Conservation (phyloP, 2,113 vertebrate genomes). For the Apaloderma vittatum region DNA sequence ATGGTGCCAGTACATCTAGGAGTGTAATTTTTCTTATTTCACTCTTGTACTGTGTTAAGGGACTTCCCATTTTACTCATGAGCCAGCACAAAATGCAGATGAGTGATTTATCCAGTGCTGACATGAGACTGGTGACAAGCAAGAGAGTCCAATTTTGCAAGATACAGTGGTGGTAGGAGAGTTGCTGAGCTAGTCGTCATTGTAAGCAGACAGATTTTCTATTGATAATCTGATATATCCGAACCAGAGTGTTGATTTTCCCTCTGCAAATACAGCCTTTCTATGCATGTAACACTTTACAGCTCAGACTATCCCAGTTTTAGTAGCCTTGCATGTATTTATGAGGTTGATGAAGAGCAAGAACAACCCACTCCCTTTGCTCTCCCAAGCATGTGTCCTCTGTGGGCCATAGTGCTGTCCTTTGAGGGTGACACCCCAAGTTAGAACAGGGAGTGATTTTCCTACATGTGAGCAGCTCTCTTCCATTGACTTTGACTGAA, state of each 20-base stretch:
- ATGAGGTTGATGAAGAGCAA: background rate
- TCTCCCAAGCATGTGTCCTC: fast-evolving
- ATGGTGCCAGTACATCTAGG: background rate
- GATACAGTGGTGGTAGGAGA: background rate
- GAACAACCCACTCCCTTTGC: fast-evolving
- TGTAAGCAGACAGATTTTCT: background rate
- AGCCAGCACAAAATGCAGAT: fast-evolving
- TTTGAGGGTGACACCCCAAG: background rate
- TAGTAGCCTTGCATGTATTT: background rate
- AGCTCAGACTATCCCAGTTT: background rate
- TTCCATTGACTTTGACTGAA: background rate
- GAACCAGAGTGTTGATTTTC: background rate
- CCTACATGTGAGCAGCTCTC: fast-evolving
- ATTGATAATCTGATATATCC: background rate
- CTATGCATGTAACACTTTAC: fast-evolving
- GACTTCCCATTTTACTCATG: background rate
- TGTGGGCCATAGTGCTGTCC: fast-evolving
- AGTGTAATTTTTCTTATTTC: slow-evolving; percentile 8
- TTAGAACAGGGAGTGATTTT: background rate
- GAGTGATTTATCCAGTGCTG: background rate
- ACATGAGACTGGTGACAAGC: background rate
- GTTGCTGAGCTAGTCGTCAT: background rate
- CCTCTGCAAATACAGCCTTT: background rate
- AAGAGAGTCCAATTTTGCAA: background rate
- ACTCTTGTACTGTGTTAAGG: background rate